Conservation (phyloP, 2,888 invertebrate species). For the Lochmaea crataegi region DNA sequence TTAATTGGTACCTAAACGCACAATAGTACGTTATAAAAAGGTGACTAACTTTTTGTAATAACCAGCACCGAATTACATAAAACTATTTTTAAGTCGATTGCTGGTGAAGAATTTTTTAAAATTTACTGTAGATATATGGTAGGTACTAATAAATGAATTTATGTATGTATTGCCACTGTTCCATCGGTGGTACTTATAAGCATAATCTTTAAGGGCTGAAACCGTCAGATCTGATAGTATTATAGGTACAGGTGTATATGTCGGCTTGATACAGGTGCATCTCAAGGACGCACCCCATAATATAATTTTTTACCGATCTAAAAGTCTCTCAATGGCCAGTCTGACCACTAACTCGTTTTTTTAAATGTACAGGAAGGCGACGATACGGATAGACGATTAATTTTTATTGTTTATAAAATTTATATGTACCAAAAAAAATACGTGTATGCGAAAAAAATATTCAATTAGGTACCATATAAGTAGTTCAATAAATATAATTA, state of each 20-base stretch:
- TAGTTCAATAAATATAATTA: too few relatives aligned
- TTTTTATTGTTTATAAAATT: neutral
- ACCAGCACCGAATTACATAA: too few relatives aligned
- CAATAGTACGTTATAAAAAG: too few relatives aligned
- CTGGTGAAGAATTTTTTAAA: neutral
- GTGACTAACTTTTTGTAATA: too few relatives aligned
- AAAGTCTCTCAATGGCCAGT: slow-evolving; percentile 36
- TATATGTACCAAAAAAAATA: neutral
- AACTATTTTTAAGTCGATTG: too few relatives aligned
- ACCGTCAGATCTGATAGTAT: slow-evolving; percentile 44
- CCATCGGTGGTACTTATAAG: slow-evolving; percentile 19
- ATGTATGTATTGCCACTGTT: slow-evolving; percentile 3
- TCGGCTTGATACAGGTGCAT: slow-evolving; percentile 61
- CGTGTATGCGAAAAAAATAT: too few relatives aligned
- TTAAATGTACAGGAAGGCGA: slow-evolving; percentile 27
- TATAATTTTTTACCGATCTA: slow-evolving; percentile 40
- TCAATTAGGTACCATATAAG: too few relatives aligned
- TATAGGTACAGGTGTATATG: slow-evolving; percentile 58
- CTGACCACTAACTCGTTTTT: slow-evolving; percentile 37
- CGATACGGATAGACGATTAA: slow-evolving; percentile 9
- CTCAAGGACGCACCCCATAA: slow-evolving; percentile 57
- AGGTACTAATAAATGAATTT: neutral
- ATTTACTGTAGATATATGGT: neutral
- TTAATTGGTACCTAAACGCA: too few relatives aligned
- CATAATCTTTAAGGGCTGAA: slow-evolving; percentile 36